These are phyloP conservation scores for Perdita meconis DNA, from an alignment of 2,888 invertebrate genomes.

Conservation along the genomic window DNA sequence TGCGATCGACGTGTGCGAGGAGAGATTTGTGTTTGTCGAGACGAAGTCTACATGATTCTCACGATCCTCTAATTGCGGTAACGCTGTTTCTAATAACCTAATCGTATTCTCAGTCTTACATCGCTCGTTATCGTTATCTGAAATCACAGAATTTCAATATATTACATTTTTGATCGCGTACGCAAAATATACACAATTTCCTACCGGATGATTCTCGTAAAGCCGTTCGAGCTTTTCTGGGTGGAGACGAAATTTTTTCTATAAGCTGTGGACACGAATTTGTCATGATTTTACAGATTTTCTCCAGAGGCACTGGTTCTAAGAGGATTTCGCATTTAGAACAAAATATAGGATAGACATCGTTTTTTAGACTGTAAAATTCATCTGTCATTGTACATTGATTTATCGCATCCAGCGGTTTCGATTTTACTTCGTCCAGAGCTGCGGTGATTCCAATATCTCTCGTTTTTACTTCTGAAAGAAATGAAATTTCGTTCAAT, in stretches of 20 bases:
- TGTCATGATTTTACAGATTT: slow-evolving; percentile 74
- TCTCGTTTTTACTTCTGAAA: slow-evolving; percentile 20
- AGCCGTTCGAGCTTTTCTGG: slow-evolving; percentile 1
- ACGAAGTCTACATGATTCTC: background rate
- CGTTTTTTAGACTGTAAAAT: slow-evolving; percentile 60
- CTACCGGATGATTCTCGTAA: slow-evolving; percentile 17
- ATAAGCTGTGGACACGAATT: slow-evolving; percentile 65
- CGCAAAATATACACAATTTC: background rate
- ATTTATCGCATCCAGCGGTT: slow-evolving; percentile 42
- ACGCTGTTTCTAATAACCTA: background rate
- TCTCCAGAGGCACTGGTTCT: slow-evolving; percentile 64
- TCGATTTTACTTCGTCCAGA: background rate
- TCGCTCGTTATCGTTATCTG: slow-evolving; percentile 1
- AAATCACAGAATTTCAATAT: slow-evolving; percentile 6
- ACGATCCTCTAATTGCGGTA: slow-evolving; percentile 9
- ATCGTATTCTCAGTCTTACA: background rate
- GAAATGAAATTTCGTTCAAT: background rate
- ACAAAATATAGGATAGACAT: slow-evolving; percentile 75
- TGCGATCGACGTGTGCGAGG: background rate
- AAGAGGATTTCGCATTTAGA: slow-evolving; percentile 68
- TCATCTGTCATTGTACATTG: slow-evolving; percentile 67
- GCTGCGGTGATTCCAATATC: slow-evolving; percentile 53
- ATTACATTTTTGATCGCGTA: background rate
- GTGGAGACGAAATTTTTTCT: slow-evolving; percentile 62
- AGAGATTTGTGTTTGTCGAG: background rate